These are phyloP conservation scores for Aphodius granarius DNA, from an alignment of 2,888 invertebrate genomes.

Conservation along the genomic window DNA sequence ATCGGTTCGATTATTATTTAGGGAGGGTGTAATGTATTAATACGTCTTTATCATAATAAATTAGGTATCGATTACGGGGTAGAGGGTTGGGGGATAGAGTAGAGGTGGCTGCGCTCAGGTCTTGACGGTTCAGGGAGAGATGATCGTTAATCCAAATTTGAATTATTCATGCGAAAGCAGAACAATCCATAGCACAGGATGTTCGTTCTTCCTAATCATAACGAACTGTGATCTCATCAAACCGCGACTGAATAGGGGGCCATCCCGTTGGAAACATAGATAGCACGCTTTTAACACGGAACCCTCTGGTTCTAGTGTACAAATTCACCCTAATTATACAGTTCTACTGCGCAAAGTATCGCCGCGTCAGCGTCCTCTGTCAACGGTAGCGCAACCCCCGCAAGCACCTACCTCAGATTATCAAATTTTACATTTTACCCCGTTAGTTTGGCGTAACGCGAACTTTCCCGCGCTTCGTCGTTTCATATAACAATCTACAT, in stretches of 20 bases:
- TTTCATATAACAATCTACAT: neutral
- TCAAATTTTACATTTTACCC: neutral
- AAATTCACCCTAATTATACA: conserved; percentile 27
- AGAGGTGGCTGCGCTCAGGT: neutral
- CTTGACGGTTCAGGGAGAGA: neutral
- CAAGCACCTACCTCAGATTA: neutral
- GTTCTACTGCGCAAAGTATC: conserved; percentile 1
- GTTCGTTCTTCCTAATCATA: conserved; percentile 43
- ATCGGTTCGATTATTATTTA: neutral
- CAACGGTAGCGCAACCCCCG: neutral
- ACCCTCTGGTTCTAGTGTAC: conserved; percentile 29
- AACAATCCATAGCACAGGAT: conserved; percentile 23
- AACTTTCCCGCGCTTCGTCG: neutral
- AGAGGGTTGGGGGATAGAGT: neutral
- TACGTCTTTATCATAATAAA: neutral
- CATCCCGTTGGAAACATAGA: conserved; percentile 48
- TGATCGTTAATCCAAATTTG: conserved; percentile 18
- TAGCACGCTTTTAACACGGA: conserved; percentile 40
- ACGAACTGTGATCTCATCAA: conserved; percentile 43
- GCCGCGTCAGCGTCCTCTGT: no score
- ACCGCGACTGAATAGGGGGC: conserved; percentile 42
- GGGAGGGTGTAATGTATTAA: neutral
- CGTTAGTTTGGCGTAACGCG: neutral
- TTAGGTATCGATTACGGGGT: neutral
- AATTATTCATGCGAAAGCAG: conserved; percentile 21